A percentile compares a stretch with the other conserved stretches of the same genome.
These are phyloP conservation scores for Chymomyza fuscimana DNA, from an alignment of 2,888 invertebrate genomes.

Conservation along the genomic window DNA sequence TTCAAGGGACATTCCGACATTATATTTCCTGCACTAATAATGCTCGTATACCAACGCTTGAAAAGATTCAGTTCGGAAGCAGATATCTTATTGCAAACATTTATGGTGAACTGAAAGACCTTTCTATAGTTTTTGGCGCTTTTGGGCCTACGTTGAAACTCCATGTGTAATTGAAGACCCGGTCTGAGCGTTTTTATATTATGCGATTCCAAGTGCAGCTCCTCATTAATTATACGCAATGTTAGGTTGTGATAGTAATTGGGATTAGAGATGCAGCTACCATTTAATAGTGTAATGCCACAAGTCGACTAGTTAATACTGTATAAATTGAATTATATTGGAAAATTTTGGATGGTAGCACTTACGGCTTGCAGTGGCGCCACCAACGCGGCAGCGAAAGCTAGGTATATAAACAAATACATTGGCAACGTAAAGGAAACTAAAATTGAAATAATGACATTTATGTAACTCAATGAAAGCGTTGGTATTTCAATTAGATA, in stretches of 20 bases:
- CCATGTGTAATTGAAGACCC: conserved; percentile 4
- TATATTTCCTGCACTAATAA: conserved; percentile 23
- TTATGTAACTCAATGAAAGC: not conserved
- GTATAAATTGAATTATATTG: not conserved
- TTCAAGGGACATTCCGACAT: conserved; percentile 25
- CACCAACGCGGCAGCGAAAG: not conserved
- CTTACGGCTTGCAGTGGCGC: not conserved
- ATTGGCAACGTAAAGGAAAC: not conserved
- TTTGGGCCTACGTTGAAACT: not conserved
- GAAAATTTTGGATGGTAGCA: not conserved
- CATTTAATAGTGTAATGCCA: not conserved
- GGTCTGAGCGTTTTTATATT: conserved; percentile 9
- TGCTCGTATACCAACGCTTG: conserved; percentile 21
- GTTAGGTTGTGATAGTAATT: conserved; percentile 13
- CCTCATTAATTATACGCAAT: not conserved
- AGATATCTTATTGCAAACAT: not conserved
- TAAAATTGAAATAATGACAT: not conserved
- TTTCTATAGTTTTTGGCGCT: not conserved
- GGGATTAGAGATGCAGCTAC: not conserved
- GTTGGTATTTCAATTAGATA: not conserved
- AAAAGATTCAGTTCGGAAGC: not conserved
- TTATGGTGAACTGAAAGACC: not conserved
- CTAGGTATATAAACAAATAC: not conserved
- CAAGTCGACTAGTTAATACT: not conserved
- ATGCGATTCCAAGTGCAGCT: conserved; percentile 6